phyloP scores from a whole-genome alignment of 2,797 vertebrate genomes.

The Brotula barbata region DNA sequence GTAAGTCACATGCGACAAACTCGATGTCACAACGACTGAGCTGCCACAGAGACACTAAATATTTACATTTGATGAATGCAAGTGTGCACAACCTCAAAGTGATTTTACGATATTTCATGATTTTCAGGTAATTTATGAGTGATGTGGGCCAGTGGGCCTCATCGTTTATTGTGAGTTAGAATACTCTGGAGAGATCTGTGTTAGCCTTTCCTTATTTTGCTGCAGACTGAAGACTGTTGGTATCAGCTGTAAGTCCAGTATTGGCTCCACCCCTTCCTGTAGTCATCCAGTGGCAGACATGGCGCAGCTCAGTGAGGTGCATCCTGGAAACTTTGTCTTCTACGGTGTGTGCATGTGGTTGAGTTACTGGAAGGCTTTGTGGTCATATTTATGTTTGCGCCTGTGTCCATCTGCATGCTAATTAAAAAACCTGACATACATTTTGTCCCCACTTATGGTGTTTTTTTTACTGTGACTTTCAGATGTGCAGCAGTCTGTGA shows the following conservation, averaged over 20 bases:
- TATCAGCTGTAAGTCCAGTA: conserved; percentile 81
- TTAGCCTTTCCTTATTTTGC: conserved; percentile 17
- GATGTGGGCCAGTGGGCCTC: too few relatives aligned
- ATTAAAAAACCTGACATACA: not conserved
- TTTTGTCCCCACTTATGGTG: not conserved
- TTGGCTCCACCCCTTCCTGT: conserved; percentile 88
- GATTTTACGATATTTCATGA: too few relatives aligned
- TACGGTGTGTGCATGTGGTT: conserved; percentile 71
- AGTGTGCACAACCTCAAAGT: too few relatives aligned
- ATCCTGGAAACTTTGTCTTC: conserved; percentile 87
- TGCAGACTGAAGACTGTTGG: conserved; percentile 79
- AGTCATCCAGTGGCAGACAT: conserved; percentile 85
- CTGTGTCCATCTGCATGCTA: too few relatives aligned
- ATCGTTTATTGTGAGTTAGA: too few relatives aligned
- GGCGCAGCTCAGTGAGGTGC: conserved; percentile 82
- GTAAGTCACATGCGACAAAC: conserved; percentile 62
- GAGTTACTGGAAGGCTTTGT: not conserved
- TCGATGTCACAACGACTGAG: too few relatives aligned
- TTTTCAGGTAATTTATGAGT: too few relatives aligned
- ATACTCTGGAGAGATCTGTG: too few relatives aligned
- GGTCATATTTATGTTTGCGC: too few relatives aligned
- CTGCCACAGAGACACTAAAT: too few relatives aligned
- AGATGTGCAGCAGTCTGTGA: conserved; percentile 85
- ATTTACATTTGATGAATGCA: too few relatives aligned
- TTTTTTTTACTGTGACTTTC: conserved; percentile 8